A percentile compares a stretch with the other conserved stretches of the same genome.
Conservation (phyloP, 2,888 invertebrate genomes). For the Perizoma affinitatum region DNA sequence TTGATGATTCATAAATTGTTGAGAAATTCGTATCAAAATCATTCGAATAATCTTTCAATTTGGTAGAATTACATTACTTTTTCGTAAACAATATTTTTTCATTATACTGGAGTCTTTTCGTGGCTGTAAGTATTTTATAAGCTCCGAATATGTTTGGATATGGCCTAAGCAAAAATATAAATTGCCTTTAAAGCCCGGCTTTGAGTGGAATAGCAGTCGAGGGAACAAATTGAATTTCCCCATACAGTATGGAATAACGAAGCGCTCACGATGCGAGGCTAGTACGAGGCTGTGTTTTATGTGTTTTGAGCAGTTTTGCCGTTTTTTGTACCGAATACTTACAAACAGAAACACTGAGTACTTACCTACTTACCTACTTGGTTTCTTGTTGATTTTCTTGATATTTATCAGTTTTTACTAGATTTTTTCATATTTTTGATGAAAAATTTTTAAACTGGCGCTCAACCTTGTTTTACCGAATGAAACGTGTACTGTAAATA, state of each 20-base stretch:
- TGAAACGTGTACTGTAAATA: no score
- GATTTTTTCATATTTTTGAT: no score
- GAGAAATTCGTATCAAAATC: no score
- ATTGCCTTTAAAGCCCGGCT: conserved; percentile 66
- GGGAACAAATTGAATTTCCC: conserved; percentile 62
- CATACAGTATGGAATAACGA: conserved; percentile 37
- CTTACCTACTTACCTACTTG: no score
- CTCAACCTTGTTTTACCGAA: no score
- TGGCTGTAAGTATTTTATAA: conserved; percentile 14
- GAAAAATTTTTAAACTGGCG: no score
- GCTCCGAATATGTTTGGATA: conserved; percentile 25
- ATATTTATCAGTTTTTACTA: no score
- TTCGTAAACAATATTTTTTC: not conserved
- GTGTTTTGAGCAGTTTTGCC: not conserved
- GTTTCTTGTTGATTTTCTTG: no score
- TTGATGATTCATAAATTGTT: no score
- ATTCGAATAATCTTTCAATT: no score
- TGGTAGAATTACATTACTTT: no score
- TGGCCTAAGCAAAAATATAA: conserved; percentile 50
- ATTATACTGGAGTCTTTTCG: not conserved
- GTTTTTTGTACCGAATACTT: not conserved
- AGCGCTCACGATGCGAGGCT: conserved; percentile 12
- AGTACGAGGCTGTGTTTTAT: not conserved
- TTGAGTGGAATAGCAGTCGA: conserved; percentile 48
- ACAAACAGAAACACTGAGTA: no score